These are phyloP conservation scores for Philaenus spumarius DNA, from an alignment of 1,140 invertebrate genomes.

Conservation along the genomic window DNA sequence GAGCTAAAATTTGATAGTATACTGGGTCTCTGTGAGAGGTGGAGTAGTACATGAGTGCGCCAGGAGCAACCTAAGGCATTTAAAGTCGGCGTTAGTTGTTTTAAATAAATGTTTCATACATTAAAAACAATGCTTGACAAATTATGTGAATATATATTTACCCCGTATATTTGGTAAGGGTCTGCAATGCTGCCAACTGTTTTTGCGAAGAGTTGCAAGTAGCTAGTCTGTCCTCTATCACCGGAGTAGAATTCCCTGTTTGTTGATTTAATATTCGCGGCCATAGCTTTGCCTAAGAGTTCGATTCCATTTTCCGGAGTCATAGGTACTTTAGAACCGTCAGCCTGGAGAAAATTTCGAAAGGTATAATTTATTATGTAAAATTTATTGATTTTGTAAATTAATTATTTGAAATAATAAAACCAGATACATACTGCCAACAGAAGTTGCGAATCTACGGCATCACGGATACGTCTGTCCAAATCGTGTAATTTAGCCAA, in stretches of 20 bases:
- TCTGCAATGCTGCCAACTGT: slow-evolving; percentile 43
- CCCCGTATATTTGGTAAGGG: slow-evolving; percentile 37
- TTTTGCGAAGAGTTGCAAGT: slow-evolving; percentile 41
- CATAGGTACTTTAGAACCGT: slow-evolving; percentile 35
- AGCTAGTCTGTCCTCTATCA: slow-evolving; percentile 45
- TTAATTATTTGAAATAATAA: no score
- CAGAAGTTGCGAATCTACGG: neutral
- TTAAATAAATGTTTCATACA: no score
- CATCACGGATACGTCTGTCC: slow-evolving; percentile 11
- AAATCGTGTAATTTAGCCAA: slow-evolving; percentile 1
- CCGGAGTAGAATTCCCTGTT: slow-evolving; percentile 42
- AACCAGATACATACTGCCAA: neutral
- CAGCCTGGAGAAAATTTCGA: slow-evolving; percentile 15
- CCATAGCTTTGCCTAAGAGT: slow-evolving; percentile 43
- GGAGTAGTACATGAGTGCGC: slow-evolving; percentile 41
- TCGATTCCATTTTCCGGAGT: slow-evolving; percentile 37
- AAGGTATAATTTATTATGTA: no score
- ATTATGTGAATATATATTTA: neutral
- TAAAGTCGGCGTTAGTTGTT: neutral
- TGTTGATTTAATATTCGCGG: slow-evolving; percentile 1
- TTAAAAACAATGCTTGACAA: no score
- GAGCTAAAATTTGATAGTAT: slow-evolving; percentile 45
- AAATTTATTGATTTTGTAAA: no score
- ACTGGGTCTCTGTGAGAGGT: slow-evolving; percentile 46
- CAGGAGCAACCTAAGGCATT: slow-evolving; percentile 37